These are phyloP conservation scores for Tricholaema leucomelas DNA, from an alignment of 2,113 vertebrate genomes.

Conservation along the genomic window DNA sequence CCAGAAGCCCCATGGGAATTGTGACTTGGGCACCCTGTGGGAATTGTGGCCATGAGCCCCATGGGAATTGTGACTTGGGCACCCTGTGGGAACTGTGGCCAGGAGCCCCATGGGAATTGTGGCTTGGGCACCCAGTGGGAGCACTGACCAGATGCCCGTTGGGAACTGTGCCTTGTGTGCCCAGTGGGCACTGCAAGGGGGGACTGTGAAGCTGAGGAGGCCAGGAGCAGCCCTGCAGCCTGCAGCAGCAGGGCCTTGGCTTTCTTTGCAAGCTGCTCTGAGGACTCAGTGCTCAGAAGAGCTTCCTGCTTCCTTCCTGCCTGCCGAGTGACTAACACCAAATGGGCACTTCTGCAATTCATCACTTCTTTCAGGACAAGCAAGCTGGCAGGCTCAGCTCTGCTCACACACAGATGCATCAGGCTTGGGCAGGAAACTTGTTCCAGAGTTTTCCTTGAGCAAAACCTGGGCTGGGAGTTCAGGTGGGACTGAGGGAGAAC, in stretches of 20 bases:
- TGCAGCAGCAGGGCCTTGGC: not conserved
- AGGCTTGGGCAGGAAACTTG: not conserved
- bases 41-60: not conserved
- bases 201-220: not conserved
- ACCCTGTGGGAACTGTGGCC: not conserved
- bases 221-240: not conserved
- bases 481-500: not conserved
- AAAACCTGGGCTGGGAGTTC: not conserved
- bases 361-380: not conserved
- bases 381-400: not conserved
- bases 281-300: slow-evolving; percentile 50
- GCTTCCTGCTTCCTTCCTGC: slow-evolving; percentile 60
- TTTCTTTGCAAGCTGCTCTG: slow-evolving; percentile 37
- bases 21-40: not conserved
- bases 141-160: not conserved
- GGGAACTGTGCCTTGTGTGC: no score
- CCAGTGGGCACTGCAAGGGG: not conserved
- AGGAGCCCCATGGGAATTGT: no score
- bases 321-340: slow-evolving; percentile 42
- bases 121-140: not conserved
- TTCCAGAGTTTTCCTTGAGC: not conserved
- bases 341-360: slow-evolving; percentile 66
- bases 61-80: no score
- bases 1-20: no score
- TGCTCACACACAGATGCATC: not conserved